phyloP scores from a whole-genome alignment of 2,113 vertebrate species.

The Cyrtonyx montezumae region DNA sequence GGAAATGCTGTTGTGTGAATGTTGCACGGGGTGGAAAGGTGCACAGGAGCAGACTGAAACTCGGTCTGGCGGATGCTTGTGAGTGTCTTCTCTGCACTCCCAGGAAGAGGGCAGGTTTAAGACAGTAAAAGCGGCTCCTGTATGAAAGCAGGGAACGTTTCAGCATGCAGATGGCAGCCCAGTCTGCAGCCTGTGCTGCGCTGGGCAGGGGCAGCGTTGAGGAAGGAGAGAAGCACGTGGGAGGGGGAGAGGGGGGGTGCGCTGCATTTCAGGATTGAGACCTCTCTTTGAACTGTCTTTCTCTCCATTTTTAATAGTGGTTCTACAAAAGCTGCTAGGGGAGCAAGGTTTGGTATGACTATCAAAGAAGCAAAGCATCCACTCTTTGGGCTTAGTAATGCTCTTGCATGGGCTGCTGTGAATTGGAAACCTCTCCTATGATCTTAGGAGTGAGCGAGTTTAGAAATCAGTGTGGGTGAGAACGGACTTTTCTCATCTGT shows the following conservation, averaged over 20 bases:
- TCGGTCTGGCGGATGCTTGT: not conserved
- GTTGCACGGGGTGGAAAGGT: not conserved
- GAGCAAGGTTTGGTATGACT: not conserved
- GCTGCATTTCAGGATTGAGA: not conserved
- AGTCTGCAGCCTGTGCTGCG: slow-evolving; percentile 21
- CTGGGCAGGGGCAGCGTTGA: not conserved
- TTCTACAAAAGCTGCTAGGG: slow-evolving; percentile 47
- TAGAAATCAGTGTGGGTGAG: slow-evolving; percentile 7
- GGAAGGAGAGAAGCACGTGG: not conserved
- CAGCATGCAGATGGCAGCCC: slow-evolving; percentile 53
- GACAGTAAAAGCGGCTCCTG: not conserved
- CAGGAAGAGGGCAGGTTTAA: not conserved
- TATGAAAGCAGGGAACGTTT: not conserved
- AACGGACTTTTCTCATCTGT: not conserved
- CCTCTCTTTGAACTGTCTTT: slow-evolving; percentile 54
- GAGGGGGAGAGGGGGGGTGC: not conserved
- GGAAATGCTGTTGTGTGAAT: not conserved
- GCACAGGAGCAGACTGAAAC: not conserved
- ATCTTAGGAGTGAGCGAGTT: slow-evolving; percentile 11
- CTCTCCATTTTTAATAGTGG: slow-evolving; percentile 59
- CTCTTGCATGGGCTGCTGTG: not conserved
- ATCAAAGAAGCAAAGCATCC: slow-evolving; percentile 49
- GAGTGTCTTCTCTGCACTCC: not conserved
- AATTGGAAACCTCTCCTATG: slow-evolving; percentile 1
- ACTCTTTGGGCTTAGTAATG: slow-evolving; percentile 34